These are phyloP conservation scores for Psilopogon haemacephalus DNA, from an alignment of 2,113 vertebrate species.

Conservation along the genomic window DNA sequence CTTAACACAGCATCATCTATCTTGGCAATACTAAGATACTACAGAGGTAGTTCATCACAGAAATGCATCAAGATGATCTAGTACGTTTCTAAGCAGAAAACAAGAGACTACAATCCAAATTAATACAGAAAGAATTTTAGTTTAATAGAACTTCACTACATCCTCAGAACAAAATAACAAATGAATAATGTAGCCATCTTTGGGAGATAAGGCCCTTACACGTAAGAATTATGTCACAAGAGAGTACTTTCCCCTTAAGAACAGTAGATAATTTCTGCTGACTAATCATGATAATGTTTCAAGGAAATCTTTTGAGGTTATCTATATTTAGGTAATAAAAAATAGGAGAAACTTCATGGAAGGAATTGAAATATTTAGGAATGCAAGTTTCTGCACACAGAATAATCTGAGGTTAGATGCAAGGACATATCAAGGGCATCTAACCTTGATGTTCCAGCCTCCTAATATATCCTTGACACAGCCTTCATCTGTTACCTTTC, in stretches of 20 bases:
- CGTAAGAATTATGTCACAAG: background rate
- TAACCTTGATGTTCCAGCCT: background rate
- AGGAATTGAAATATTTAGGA: background rate
- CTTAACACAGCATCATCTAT: background rate
- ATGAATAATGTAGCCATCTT: background rate
- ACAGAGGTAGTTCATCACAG: background rate
- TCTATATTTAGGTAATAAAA: background rate
- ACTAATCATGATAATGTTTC: background rate
- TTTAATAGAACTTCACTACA: background rate
- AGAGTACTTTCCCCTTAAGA: background rate
- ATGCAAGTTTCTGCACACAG: background rate
- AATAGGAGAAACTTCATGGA: background rate
- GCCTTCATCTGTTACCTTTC: background rate
- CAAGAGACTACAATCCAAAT: background rate
- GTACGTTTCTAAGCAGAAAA: background rate
- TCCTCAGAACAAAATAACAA: background rate
- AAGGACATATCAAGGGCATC: background rate
- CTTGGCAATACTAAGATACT: background rate
- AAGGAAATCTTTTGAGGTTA: background rate
- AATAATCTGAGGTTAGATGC: background rate
- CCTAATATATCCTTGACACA: background rate
- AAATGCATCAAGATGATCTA: background rate
- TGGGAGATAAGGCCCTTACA: background rate
- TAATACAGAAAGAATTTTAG: background rate
- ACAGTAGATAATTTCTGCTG: background rate